A percentile compares a stretch with the other conserved stretches of the same genome.
phyloP scores from a whole-genome alignment of 1,140 invertebrate genomes.

The Bradynema listronoti region DNA sequence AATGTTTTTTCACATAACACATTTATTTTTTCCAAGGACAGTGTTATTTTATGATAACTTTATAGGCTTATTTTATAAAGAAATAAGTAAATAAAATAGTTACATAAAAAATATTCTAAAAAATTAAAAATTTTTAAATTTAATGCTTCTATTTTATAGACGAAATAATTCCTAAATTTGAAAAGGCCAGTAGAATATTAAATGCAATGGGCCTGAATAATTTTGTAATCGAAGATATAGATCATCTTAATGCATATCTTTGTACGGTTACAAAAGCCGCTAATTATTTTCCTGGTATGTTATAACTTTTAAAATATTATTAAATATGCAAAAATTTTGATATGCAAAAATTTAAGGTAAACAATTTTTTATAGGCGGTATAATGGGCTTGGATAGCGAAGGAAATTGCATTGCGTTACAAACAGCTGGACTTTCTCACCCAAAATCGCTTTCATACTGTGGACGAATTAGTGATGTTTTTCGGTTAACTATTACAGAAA shows the following conservation, averaged over 20 bases:
- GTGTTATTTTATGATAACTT: neutral
- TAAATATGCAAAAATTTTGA: neutral
- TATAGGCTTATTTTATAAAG: neutral
- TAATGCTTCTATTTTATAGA: conserved; percentile 16
- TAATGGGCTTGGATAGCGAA: conserved; percentile 49
- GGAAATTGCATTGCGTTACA: conserved; percentile 48
- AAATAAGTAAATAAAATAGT: neutral
- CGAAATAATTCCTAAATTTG: conserved; percentile 34
- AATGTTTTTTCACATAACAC: neutral
- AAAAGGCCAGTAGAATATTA: conserved; percentile 12
- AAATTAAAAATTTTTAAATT: neutral
- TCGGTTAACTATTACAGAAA: conserved; percentile 24
- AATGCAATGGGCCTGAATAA: conserved; percentile 17
- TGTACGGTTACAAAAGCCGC: conserved; percentile 14
- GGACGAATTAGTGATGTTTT: conserved; percentile 37
- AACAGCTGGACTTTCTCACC: conserved; percentile 30
- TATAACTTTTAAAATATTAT: neutral
- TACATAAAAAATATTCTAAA: neutral
- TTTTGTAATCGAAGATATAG: conserved; percentile 21
- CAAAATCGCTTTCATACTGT: conserved; percentile 34
- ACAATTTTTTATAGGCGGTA: conserved; percentile 24
- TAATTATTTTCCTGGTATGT: conserved; percentile 31
- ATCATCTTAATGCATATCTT: conserved; percentile 21
- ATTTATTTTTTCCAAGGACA: neutral
- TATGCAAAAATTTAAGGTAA: neutral